Percentiles rank a stretch among this genome's conserved stretches.
Conservation (phyloP, 2,797 vertebrate species). For the Rachycentron canadum region DNA sequence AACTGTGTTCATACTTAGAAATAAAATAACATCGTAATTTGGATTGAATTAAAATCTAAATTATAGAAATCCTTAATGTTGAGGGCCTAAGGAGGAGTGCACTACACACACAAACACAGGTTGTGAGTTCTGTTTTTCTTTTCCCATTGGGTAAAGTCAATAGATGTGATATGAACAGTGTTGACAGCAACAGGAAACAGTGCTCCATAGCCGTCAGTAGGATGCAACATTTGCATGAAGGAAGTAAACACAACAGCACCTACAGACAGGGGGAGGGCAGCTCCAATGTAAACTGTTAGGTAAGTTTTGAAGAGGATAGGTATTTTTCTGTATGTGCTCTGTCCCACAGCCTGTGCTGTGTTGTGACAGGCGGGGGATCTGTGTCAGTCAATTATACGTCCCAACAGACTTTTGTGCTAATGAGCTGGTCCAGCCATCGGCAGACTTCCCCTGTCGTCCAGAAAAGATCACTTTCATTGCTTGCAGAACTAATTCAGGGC, state of each 20-base stretch:
- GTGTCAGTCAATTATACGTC: constrained; percentile 99
- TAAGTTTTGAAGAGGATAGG: constrained; percentile 77
- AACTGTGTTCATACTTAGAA: neutral
- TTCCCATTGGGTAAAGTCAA: constrained; percentile 63
- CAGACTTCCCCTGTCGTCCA: constrained; percentile 99
- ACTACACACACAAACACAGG: constrained; percentile 12
- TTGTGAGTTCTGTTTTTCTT: constrained; percentile 49
- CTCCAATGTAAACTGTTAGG: constrained; percentile 69
- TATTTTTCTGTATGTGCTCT: constrained; percentile 67
- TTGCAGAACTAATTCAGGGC: constrained; percentile 99
- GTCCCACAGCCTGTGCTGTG: constrained; percentile 70
- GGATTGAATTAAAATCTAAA: neutral
- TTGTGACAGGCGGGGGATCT: constrained; percentile 87
- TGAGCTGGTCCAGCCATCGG: constrained; percentile 98
- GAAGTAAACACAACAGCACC: constrained; percentile 76
- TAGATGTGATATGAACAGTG: constrained; percentile 70
- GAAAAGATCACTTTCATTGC: constrained; percentile 99
- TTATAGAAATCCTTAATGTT: neutral
- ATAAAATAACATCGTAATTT: neutral
- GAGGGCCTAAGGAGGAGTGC: neutral
- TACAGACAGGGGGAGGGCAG: constrained; percentile 62
- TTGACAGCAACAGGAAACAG: constrained; percentile 77
- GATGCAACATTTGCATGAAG: constrained; percentile 75
- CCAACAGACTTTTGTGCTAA: constrained; percentile 99
- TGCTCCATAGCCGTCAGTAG: constrained; percentile 59